Base-by-base conservation (phyloP, 2,888 invertebrate genomes). In the Crossocerus cetratus region DNA sequence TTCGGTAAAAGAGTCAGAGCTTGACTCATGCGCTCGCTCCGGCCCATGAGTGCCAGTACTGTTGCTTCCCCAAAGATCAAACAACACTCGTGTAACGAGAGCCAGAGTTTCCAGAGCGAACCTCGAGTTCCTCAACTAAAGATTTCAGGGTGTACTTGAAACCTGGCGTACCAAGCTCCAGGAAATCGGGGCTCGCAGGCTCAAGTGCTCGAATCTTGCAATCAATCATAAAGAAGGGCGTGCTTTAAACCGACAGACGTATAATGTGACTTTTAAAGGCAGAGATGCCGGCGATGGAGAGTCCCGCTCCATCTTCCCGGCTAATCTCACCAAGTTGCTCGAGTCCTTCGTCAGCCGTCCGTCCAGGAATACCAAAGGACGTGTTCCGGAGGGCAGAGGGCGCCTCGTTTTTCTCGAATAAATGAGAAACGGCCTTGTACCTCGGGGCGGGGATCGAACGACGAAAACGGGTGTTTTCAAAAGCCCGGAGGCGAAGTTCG, bases 391-490 rank as follows among this genome's bases (percentile, higher is more conserved):
- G 44, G 2, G 13, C 16, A 49, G 53, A 54, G 54, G 65, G 42
- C 42, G 32, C 61, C 32, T 32, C 32, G 32, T 32, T 71, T 57
- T 63, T 64, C 59, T 56, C 49, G 69, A 62, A 60, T 78, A 69
- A 76, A 79, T 71, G 67, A 21, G 5, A 60, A 61, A 32, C 32
- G 2, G 32, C 32, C 5, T 5, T 56, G 72, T 60, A 58, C 67
- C 56, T 69, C 64, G 62, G 62, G 53, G 66, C 62, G 60, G 22
- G 58, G 62, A 58, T 59, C 16, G 67, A 16, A 68, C 44, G 80
- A 80, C 66, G 77, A 72, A 80, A 80, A 72, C 70, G 74, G 72
- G 77, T 80, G 80, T 80, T 77, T 74, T 77, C 59, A 23, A n/a
- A 61, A 18, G 45, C 44, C n/a, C 43, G 21, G 13, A 63, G 16